Percentiles rank a stretch among this genome's conserved stretches.
These are phyloP conservation scores for Corvus cornix DNA, from an alignment of 2,113 vertebrate species.

Conservation along the genomic window DNA sequence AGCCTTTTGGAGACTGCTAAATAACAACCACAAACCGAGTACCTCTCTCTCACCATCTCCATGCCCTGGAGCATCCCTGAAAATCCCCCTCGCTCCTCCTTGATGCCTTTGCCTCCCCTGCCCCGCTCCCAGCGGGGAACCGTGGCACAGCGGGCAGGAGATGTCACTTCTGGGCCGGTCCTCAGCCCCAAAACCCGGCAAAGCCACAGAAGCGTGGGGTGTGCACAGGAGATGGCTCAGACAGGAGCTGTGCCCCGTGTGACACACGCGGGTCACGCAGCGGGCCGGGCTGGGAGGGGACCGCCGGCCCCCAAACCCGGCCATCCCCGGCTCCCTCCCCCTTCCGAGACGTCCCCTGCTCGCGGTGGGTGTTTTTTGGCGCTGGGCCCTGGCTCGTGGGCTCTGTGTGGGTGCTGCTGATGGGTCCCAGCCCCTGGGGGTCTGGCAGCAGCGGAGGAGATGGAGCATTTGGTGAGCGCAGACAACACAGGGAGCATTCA, in stretches of 20 bases:
- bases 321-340: not conserved
- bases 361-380: fast-evolving
- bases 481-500: constrained; percentile 35
- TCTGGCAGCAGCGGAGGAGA: not conserved
- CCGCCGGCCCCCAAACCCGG: fast-evolving
- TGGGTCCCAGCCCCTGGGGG: not conserved
- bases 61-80: not conserved
- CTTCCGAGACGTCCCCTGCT: fast-evolving
- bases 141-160: not conserved
- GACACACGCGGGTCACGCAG: fast-evolving
- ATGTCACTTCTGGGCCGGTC: not conserved
- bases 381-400: no score
- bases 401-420: not conserved
- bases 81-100: not conserved
- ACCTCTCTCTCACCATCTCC: no score
- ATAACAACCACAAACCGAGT: not conserved
- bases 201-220: fast-evolving
- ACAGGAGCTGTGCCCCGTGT: not conserved
- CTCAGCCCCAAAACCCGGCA: fast-evolving
- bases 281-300: not conserved
- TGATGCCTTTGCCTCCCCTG: fast-evolving
- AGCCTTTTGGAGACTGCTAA: not conserved
- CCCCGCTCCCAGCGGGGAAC: fast-evolving
- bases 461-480: not conserved
- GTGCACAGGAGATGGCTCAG: fast-evolving